phyloP scores from a whole-genome alignment of 2,888 invertebrate genomes.

The Drosophila paranaensis region DNA sequence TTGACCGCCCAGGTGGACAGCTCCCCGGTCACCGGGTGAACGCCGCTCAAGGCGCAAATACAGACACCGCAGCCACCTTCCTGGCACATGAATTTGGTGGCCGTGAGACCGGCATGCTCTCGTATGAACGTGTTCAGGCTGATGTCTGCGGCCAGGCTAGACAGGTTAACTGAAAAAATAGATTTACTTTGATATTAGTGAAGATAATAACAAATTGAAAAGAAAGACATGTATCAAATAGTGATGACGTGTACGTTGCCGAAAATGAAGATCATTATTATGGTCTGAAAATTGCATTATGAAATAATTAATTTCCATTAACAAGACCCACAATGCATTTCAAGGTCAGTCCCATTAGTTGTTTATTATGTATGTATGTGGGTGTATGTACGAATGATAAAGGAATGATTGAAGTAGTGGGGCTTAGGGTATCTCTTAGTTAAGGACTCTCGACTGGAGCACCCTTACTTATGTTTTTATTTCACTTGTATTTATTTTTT shows the following conservation, averaged over 20 bases:
- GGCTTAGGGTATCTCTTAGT: not conserved
- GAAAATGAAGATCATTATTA: too few species aligned
- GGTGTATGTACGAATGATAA: too few species aligned
- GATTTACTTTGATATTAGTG: not conserved
- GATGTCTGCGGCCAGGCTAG: conserved; percentile 84
- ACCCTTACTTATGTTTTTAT: not conserved
- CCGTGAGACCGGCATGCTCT: conserved; percentile 86
- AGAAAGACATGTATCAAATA: too few species aligned
- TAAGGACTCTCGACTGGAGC: not conserved
- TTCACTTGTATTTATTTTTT: not conserved
- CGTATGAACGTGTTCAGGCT: conserved; percentile 87
- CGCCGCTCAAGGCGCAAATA: conserved; percentile 84
- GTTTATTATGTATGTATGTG: not conserved
- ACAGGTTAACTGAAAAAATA: conserved; percentile 63
- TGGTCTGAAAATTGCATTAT: too few species aligned
- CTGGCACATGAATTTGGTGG: conserved; percentile 89
- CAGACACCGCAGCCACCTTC: conserved; percentile 90
- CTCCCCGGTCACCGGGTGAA: conserved; percentile 84
- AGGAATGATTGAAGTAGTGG: not conserved
- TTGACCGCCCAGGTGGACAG: conserved; percentile 87
- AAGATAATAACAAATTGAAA: too few species aligned
- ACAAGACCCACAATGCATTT: not conserved
- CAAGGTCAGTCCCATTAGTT: too few species aligned
- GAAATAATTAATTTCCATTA: too few species aligned
- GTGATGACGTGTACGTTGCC: too few species aligned